Conservation (phyloP, 2,113 vertebrate species). For the Stictonetta naevosa region DNA sequence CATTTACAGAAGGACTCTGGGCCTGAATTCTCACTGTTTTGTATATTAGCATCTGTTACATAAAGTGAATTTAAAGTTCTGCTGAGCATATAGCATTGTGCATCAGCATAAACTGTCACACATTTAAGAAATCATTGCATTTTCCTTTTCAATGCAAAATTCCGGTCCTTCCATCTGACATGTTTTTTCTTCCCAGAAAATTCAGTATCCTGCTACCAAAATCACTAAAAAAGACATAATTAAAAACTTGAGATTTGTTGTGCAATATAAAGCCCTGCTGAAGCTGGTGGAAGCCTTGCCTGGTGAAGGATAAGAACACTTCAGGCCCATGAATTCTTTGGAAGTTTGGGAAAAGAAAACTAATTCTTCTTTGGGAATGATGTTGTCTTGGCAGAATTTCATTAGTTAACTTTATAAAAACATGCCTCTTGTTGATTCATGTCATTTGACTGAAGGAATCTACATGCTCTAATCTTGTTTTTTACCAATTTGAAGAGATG, state of each 20-base stretch:
- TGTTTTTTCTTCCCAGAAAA: not conserved
- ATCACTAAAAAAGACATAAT: not conserved
- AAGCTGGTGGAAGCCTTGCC: not conserved
- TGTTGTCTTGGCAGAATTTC: not conserved
- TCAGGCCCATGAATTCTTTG: not conserved
- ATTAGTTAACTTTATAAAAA: conserved; percentile 28
- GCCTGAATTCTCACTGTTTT: not conserved
- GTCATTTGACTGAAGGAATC: conserved; percentile 55
- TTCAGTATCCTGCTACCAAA: not conserved
- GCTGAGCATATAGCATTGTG: not conserved
- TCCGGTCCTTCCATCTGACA: not conserved
- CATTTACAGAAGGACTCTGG: not conserved
- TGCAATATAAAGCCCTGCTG: not conserved
- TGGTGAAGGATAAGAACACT: not conserved
- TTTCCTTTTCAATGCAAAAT: not conserved
- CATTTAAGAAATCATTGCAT: not conserved
- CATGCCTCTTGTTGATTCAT: not conserved
- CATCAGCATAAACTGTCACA: not conserved
- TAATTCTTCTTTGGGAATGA: not conserved
- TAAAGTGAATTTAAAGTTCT: not conserved
- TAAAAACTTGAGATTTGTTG: not conserved
- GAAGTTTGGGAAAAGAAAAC: not conserved
- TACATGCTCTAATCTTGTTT: not conserved
- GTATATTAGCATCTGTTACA: not conserved
- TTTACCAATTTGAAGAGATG: conserved; percentile 2